Evolutionary conservation across 2,113 vertebrate genomes (phyloP).

Genomic region (Pelmatolapia mariae): DNA sequence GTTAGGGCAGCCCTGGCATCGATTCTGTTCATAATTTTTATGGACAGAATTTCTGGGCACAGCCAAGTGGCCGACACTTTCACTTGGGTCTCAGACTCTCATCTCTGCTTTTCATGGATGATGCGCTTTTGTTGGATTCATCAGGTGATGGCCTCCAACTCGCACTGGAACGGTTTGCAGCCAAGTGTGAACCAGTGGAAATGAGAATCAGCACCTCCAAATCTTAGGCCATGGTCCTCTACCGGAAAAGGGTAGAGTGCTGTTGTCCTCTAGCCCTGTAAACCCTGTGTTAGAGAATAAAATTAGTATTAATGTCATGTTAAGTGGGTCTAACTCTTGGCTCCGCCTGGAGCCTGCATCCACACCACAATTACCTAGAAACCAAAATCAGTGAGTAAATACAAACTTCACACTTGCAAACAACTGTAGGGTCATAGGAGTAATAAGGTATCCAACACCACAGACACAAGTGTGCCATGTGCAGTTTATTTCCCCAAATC

Average conservation of each 20-base stretch:
- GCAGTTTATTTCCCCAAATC: too few relatives aligned
- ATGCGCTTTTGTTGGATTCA: neutral
- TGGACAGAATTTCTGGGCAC: neutral
- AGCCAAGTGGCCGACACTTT: neutral
- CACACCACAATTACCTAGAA: neutral
- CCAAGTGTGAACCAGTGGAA: neutral
- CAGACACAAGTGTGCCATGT: too few relatives aligned
- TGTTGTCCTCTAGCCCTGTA: neutral
- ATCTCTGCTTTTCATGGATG: neutral
- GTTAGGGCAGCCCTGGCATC: neutral
- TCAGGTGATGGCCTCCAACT: neutral
- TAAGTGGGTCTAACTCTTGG: neutral
- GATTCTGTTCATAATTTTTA: neutral
- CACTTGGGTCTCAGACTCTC: neutral
- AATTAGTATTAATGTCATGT: neutral
- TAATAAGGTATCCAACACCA: too few relatives aligned
- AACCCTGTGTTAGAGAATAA: neutral
- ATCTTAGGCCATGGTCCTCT: neutral
- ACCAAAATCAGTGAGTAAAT: neutral
- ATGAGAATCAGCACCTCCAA: neutral
- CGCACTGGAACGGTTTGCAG: accelerated
- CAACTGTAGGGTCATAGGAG: neutral
- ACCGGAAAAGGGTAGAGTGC: neutral
- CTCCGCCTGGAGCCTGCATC: neutral
- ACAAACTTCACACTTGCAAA: too few relatives aligned